Evolutionary conservation across 2,113 vertebrate species (phyloP).

Genomic region (Podarcis raffonei): DNA sequence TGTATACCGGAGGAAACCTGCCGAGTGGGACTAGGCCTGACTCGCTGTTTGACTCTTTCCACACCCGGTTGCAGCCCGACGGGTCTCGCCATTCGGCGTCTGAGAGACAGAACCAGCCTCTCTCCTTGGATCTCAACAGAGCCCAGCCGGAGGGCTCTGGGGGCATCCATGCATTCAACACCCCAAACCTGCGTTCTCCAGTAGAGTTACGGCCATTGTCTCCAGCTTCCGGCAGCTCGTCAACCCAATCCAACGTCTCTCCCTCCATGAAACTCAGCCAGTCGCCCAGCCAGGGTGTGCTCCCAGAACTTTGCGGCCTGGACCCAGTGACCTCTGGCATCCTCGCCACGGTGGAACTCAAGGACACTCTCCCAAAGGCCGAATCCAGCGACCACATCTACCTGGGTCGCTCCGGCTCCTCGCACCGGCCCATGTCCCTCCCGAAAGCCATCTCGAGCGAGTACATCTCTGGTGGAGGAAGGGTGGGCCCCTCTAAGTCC

Average conservation of each 20-base stretch:
- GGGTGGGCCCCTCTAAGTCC: constrained; percentile 11
- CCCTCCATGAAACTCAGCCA: constrained; percentile 24
- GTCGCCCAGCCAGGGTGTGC: background rate
- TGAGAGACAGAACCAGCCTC: constrained; percentile 29
- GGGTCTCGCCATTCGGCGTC: constrained; percentile 1
- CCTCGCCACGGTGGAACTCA: background rate
- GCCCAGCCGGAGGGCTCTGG: constrained; percentile 50
- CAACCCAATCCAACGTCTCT: background rate
- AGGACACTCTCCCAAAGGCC: constrained; percentile 55
- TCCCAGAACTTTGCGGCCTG: background rate
- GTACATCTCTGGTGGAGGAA: constrained; percentile 30
- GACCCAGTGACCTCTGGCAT: background rate
- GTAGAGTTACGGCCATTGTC: constrained; percentile 25
- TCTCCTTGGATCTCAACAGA: constrained; percentile 34
- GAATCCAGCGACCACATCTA: constrained; percentile 61
- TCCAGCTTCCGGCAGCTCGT: background rate
- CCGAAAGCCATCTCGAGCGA: constrained; percentile 68
- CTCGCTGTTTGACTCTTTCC: constrained; percentile 54
- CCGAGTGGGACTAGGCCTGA: constrained; percentile 47
- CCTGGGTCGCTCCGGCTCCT: constrained; percentile 10
- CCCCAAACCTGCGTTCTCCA: constrained; percentile 34
- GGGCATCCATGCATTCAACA: background rate
- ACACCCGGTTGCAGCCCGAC: constrained; percentile 18
- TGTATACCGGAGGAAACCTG: background rate
- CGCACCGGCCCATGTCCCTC: constrained; percentile 22